A percentile compares a stretch with the other conserved stretches of the same genome.
Conservation (phyloP, 1,140 invertebrate genomes). For the Sycophila sp. region DNA sequence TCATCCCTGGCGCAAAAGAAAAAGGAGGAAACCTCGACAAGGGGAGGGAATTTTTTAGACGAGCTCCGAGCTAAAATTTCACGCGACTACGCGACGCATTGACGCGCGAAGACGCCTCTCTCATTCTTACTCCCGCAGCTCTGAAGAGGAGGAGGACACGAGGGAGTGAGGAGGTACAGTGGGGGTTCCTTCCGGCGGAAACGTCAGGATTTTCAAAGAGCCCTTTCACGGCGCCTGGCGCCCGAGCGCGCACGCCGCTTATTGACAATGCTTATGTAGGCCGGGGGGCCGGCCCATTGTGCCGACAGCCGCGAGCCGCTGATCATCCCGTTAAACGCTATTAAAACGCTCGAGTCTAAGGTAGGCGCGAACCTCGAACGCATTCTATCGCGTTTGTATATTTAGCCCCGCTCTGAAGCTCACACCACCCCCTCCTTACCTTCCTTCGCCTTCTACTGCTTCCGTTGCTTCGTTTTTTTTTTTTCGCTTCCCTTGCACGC, state of each 20-base stretch:
- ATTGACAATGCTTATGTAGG: constrained; percentile 35
- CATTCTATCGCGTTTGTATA: not conserved
- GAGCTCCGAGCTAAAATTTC: too few species aligned
- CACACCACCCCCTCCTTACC: too few species aligned
- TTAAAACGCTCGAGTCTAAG: not conserved
- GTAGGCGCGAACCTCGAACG: not conserved
- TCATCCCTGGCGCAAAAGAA: too few species aligned
- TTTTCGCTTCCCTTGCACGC: not conserved
- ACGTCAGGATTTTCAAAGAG: constrained; percentile 3
- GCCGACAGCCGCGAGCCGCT: not conserved
- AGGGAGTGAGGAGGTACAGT: too few species aligned
- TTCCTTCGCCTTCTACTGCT: not conserved
- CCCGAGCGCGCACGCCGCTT: not conserved
- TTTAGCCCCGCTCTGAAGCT: not conserved
- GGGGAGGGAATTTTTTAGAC: too few species aligned
- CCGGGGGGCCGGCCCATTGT: constrained; percentile 23
- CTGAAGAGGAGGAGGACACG: not conserved
- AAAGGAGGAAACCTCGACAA: too few species aligned
- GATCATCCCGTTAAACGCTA: not conserved
- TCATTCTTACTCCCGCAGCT: not conserved
- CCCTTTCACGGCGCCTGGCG: not conserved
- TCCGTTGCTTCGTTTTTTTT: too few species aligned
- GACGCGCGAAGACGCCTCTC: not conserved
- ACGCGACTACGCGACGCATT: not conserved
- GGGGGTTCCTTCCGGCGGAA: too few species aligned